phyloP scores from a whole-genome alignment of 2,888 invertebrate species.

The Melolontha melolontha region DNA sequence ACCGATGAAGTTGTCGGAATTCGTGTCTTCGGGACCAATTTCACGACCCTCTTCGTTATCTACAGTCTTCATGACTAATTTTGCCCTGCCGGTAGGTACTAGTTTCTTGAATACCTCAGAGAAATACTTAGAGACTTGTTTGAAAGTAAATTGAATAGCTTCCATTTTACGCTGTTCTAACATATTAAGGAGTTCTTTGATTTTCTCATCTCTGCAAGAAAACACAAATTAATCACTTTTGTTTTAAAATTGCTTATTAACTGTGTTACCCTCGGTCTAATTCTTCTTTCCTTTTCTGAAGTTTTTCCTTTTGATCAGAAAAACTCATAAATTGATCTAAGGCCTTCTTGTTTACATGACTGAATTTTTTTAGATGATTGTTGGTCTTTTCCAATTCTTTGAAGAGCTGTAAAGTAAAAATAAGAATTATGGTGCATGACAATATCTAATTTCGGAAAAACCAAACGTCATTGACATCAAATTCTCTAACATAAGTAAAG shows the following conservation, averaged over 20 bases:
- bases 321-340: conserved; percentile 99
- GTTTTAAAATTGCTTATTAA: conserved; percentile 54
- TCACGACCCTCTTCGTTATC: conserved; percentile 78
- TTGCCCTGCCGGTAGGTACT: conserved; percentile 94
- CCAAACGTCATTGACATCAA: too few species aligned
- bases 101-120: conserved; percentile 98
- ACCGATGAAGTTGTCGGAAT: conserved; percentile 83
- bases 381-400: conserved; percentile 97
- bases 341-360: conserved; percentile 99
- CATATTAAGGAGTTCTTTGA: conserved; percentile 92
- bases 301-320: conserved; percentile 97
- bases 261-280: conserved; percentile 84
- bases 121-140: conserved; percentile 97
- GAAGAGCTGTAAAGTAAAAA: conserved; percentile 75
- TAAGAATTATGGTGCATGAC: too few species aligned
- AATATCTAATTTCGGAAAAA: too few species aligned
- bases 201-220: conserved; percentile 77
- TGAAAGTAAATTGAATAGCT: conserved; percentile 98
- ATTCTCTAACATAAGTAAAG: too few species aligned
- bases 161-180: conserved; percentile 97
- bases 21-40: conserved; percentile 73
- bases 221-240: background rate
- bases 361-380: conserved; percentile 96
- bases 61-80: conserved; percentile 92
- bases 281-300: conserved; percentile 96